Base-by-base conservation (phyloP, 2,888 invertebrate species). In the Agriopis marginaria region DNA sequence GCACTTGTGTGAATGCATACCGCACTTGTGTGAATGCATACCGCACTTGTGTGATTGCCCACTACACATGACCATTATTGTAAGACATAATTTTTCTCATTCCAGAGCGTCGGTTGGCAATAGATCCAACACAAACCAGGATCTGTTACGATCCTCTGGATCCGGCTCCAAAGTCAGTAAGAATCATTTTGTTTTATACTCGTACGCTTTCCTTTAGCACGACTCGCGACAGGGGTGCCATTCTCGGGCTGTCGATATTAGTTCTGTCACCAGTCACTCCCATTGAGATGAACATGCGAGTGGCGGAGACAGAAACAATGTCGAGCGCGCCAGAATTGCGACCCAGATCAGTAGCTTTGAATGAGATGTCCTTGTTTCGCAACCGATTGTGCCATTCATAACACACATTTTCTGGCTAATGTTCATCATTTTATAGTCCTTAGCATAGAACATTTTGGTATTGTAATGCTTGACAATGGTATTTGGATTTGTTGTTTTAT, bases 151-250 rank as follows among this genome's bases (percentile, higher is more conserved):
- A 92, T 93, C 92, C 86, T 89, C 94, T 90, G 94, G 93, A 94
- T 92, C 96, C 96, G 96, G 97, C 96, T 96, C 96, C 98, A 98
- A 98, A 98, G 98, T 98, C 98, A 98, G 98, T 98, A 99, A 98
- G 98, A 98, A 98, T 97, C 97, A 95, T 95, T 96, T 77, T 92
- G 87, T 89, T 89, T 85, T 84, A 80, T 82, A 82, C 79, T 82
- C 86, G 89, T 91, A 89, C 82, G 92, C 92, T 92, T 92, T 86
- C 85, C 82, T 66, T 87, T 89, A 90, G 88, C 87, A 86, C 84
- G 73, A 79, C 78, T 79, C 78, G 71, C 58, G 58, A 45, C 63
- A 51, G 7, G 58, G 58, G 44, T 23, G 45, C 58, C 0, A 45
- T 58, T 58, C 58, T 58, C 45, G 45, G 45, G 7, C 45, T n/a